Evolutionary conservation across 2,797 vertebrate species (phyloP), one percentile per base, ranked within the genome.

Genomic region (Urophycis tenuis): DNA sequence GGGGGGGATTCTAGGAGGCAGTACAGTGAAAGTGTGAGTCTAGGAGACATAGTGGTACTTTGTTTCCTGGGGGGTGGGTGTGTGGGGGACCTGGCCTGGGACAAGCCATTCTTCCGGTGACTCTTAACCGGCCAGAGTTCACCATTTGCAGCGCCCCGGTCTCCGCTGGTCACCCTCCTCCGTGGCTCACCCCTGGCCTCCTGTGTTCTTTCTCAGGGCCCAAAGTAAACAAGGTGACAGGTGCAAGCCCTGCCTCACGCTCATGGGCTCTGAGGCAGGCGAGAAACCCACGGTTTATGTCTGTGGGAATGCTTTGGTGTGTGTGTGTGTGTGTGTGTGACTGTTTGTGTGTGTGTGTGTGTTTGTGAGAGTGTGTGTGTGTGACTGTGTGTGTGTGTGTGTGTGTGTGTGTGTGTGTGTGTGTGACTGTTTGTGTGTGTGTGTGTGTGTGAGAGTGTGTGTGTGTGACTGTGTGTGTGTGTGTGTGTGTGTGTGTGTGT

Each of bases 221-320:
- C 78, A 90, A 80, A 85, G 84, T 90, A 89, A 91, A 89, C 87
- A 86, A 53, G 79, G 71, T 80, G 84, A 90, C 91, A 91, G 90
- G 90, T 92, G 91, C 87, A 81, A 78, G 76, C 79, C 80, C 86
- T 83, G 82, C 80, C 73, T 80, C 87, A 87, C 74, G 79, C 86
- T 80, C 85, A 86, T 82, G 79, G 82, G 87, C 79, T 82, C 71
- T 78, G 87, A 86, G 83, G 86, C 72, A 22, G 77, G 79, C 80
- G 81, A 73, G 85, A 83, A 86, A 74, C 41, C 60, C 69, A 25
- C 75, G 78, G 60, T 84, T 85, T 78, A 30, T 36, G 8, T 67
- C n/a, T 70, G 32, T 76, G 71, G 71, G 33, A 72, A 19, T 8
- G 6, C 15, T 1, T 49, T 17, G 25, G 53, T 64, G n/a, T 79